Evolutionary conservation across 2,797 vertebrate genomes (phyloP).

Genomic region (Gallinago solitaria): DNA sequence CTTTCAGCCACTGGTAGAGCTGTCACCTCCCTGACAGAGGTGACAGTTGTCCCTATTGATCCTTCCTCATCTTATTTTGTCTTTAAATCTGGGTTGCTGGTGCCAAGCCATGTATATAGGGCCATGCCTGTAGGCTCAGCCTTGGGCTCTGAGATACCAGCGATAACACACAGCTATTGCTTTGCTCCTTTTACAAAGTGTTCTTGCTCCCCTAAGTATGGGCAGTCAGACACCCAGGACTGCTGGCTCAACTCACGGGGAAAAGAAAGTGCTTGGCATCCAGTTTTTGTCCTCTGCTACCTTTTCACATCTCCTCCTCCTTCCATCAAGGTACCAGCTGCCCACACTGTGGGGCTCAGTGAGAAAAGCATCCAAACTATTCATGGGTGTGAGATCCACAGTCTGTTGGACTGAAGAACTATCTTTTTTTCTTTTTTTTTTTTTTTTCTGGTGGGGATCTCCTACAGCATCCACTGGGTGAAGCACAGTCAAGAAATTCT

Average conservation of each 20-base stretch:
- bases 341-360: not conserved
- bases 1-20: not conserved
- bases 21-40: not conserved
- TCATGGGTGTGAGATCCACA: not conserved
- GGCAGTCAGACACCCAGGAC: not conserved
- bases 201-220: not conserved
- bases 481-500: not conserved
- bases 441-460: not conserved
- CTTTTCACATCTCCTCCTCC: not conserved
- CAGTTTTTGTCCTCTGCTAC: not conserved
- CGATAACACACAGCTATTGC: not conserved
- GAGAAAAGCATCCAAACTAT: slow-evolving; percentile 15
- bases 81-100: not conserved
- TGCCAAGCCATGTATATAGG: not conserved
- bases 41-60: not conserved
- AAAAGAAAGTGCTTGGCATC: not conserved
- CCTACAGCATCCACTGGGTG: not conserved
- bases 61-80: not conserved
- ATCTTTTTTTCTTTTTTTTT: not conserved
- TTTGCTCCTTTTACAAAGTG: not conserved
- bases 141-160: not conserved
- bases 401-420: not conserved
- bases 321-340: not conserved
- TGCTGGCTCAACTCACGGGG: not conserved
- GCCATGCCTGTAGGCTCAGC: not conserved